Percentiles rank a stretch among this genome's conserved stretches.
Evolutionary conservation across 2,113 vertebrate genomes (phyloP).

Genomic region (Atrichornis clamosus): DNA sequence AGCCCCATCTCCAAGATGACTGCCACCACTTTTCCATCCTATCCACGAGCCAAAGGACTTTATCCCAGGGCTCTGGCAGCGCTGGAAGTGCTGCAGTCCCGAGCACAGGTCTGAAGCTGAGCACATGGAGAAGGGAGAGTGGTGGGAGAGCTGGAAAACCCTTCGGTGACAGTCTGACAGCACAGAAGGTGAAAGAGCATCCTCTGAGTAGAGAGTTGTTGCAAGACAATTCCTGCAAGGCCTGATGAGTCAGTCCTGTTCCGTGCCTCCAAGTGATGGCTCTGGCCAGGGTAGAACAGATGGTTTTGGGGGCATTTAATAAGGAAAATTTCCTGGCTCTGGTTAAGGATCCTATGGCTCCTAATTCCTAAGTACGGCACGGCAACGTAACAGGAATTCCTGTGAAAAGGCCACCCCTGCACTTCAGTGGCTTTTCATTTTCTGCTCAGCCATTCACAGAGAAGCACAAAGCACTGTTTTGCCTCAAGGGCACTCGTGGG

Average conservation of each 20-base stretch:
- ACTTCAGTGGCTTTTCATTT: not conserved
- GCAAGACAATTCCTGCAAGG: not conserved
- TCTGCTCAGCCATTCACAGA: not conserved
- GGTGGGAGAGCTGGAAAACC: not conserved
- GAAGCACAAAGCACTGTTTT: not conserved
- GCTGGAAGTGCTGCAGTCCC: accelerated
- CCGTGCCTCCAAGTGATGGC: not conserved
- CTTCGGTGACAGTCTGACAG: not conserved
- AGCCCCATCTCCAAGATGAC: not conserved
- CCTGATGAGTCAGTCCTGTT: not conserved
- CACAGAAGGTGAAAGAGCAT: not conserved
- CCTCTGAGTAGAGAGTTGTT: not conserved
- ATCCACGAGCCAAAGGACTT: not conserved
- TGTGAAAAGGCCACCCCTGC: not conserved
- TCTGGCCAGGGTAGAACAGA: not conserved
- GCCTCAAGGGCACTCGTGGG: not conserved
- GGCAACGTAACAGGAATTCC: not conserved
- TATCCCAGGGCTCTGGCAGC: accelerated
- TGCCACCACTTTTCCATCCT: not conserved
- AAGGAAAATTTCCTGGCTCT: not conserved
- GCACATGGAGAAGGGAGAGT: accelerated
- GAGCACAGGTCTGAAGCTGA: accelerated
- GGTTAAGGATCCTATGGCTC: not conserved
- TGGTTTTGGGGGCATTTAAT: not conserved
- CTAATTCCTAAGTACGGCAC: not conserved